Evolutionary conservation across 2,113 vertebrate genomes (phyloP).

Genomic region (Petaurus breviceps): DNA sequence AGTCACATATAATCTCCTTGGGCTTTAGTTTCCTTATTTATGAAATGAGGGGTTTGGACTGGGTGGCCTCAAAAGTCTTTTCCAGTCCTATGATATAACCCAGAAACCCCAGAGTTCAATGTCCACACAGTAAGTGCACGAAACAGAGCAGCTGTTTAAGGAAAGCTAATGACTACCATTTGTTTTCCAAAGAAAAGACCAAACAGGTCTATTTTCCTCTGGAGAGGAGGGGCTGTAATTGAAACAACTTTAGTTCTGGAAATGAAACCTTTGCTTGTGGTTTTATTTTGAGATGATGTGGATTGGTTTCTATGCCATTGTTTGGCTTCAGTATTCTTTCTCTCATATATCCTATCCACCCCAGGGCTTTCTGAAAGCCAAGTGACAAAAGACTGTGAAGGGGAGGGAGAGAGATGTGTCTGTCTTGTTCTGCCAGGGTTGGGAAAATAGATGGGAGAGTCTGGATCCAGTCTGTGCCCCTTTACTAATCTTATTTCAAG

Average conservation of each 20-base stretch:
- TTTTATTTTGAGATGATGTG: not conserved
- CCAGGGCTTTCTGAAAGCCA: not conserved
- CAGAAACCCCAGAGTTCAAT: not conserved
- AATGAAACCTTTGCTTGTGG: not conserved
- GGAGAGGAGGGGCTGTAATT: not conserved
- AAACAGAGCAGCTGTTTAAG: not conserved
- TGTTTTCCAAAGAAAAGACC: conserved; percentile 2
- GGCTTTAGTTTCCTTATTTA: not conserved
- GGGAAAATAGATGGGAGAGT: not conserved
- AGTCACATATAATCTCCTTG: not conserved
- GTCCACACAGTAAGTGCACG: not conserved
- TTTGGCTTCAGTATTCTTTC: not conserved
- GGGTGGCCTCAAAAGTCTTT: not conserved
- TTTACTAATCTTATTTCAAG: not conserved
- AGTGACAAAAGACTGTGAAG: not conserved
- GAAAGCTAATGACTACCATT: conserved; percentile 1
- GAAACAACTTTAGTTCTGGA: not conserved
- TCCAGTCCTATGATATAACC: not conserved
- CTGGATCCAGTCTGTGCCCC: not conserved
- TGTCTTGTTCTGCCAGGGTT: not conserved
- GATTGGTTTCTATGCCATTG: not conserved
- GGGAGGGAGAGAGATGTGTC: not conserved
- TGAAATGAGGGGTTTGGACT: not conserved
- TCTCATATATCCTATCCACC: rapidly evolving
- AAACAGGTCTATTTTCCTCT: not conserved